Percentiles rank a stretch among this genome's conserved stretches.
These are phyloP conservation scores for Scelioninae gen. 1 DNA, from an alignment of 2,888 invertebrate species.

Conservation along the genomic window DNA sequence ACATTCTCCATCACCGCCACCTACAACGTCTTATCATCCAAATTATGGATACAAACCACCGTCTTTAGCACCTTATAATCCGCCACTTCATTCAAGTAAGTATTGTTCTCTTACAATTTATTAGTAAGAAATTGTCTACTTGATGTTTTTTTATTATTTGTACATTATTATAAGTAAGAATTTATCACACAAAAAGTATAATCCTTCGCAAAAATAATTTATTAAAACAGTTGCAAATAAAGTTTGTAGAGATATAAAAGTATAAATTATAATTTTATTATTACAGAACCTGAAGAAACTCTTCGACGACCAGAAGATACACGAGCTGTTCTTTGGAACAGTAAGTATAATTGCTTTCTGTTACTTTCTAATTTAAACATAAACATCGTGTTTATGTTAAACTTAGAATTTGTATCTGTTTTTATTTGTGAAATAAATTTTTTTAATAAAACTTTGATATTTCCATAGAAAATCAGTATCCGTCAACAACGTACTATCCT, in stretches of 20 bases:
- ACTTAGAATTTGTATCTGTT: too few species aligned
- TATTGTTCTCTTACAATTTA: conserved; percentile 7
- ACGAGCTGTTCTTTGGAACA: conserved; percentile 93
- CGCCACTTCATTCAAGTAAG: conserved; percentile 42
- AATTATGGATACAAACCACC: conserved; percentile 86
- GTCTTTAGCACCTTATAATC: conserved; percentile 39
- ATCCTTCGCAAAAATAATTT: too few species aligned
- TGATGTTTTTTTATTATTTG: background rate
- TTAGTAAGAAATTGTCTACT: background rate
- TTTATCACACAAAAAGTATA: too few species aligned
- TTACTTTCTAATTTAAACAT: too few species aligned
- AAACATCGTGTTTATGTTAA: too few species aligned
- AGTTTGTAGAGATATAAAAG: background rate
- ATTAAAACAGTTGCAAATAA: background rate
- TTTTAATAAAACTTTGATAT: too few species aligned
- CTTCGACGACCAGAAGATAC: conserved; percentile 91
- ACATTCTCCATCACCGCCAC: conserved; percentile 87
- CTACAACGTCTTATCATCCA: conserved; percentile 86
- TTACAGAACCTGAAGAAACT: conserved; percentile 90
- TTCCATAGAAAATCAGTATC: background rate
- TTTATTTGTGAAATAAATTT: too few species aligned
- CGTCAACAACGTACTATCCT: too few species aligned
- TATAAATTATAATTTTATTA: conserved; percentile 1
- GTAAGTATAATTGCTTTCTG: conserved; percentile 86
- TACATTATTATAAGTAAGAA: background rate